phyloP scores from a whole-genome alignment of 2,888 invertebrate genomes.

The Amiota minor region DNA sequence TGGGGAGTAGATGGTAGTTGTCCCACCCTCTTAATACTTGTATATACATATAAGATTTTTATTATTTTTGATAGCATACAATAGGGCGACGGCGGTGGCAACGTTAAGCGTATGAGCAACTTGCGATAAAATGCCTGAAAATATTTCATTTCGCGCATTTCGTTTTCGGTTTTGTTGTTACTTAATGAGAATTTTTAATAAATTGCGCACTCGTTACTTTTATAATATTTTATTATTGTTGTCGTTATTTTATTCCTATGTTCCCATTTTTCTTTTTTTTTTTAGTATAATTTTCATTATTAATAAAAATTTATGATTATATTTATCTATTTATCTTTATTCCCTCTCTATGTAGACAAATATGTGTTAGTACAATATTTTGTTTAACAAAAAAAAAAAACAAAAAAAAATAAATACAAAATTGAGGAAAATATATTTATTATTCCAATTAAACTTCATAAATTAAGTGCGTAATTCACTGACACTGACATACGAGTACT shows the following conservation, averaged over 20 bases:
- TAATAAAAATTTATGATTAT: constrained; percentile 62
- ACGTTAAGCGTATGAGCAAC: constrained; percentile 53
- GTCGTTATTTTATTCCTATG: no score
- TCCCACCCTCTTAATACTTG: background rate
- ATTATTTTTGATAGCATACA: constrained; percentile 43
- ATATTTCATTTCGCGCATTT: constrained; percentile 29
- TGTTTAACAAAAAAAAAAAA: constrained; percentile 54
- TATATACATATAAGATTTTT: constrained; percentile 19
- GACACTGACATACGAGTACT: background rate
- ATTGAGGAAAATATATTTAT: constrained; percentile 51
- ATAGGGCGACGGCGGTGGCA: constrained; percentile 36
- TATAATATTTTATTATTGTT: no score
- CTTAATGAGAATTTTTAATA: constrained; percentile 67
- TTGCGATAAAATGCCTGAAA: constrained; percentile 56
- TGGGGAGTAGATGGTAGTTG: background rate
- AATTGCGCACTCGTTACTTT: constrained; percentile 56
- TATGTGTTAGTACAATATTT: constrained; percentile 39
- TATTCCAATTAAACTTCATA: constrained; percentile 63
- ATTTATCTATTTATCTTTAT: background rate
- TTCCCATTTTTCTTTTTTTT: constrained; percentile 18
- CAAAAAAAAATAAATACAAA: constrained; percentile 20
- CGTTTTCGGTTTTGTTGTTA: constrained; percentile 41
- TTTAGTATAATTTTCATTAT: constrained; percentile 67
- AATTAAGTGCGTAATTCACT: constrained; percentile 42
- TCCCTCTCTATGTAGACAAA: constrained; percentile 38